Percentiles rank a stretch among this genome's conserved stretches.
phyloP scores from a whole-genome alignment of 2,797 vertebrate species.

The Thripadectes ignobilis region DNA sequence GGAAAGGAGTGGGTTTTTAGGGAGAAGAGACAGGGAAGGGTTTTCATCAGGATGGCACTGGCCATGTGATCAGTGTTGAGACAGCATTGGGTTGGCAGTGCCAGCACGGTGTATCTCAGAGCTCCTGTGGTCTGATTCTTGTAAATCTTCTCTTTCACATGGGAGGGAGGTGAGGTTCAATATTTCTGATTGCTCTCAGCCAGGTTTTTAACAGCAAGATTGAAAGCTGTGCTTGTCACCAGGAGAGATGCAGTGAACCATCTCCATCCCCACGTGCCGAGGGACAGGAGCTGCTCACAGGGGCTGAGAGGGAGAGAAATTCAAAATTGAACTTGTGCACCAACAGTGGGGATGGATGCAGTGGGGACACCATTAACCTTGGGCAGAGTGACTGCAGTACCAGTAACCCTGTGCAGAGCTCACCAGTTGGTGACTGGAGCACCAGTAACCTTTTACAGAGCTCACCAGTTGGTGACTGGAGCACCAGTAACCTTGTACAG shows the following conservation, averaged over 20 bases:
- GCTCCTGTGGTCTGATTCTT: too few relatives aligned
- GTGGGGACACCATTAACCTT: not conserved
- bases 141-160: not conserved
- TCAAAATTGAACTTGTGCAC: not conserved
- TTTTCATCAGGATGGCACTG: not conserved
- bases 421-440: too few relatives aligned
- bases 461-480: too few relatives aligned
- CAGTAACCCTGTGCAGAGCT: too few relatives aligned
- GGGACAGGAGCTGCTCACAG: not conserved
- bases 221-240: not conserved
- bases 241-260: rapidly evolving
- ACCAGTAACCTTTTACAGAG: too few relatives aligned
- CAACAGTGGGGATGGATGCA: not conserved
- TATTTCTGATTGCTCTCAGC: not conserved
- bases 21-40: not conserved
- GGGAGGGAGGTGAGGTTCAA: not conserved
- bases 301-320: not conserved
- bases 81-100: not conserved
- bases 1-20: not conserved
- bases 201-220: not conserved
- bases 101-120: not conserved
- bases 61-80: not conserved
- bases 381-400: too few relatives aligned
- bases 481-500: not conserved
- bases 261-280: not conserved